Percentiles rank a stretch among this genome's conserved stretches.
These are phyloP conservation scores for Motacilla tschutschensis DNA, from an alignment of 2,113 vertebrate genomes.

Conservation along the genomic window DNA sequence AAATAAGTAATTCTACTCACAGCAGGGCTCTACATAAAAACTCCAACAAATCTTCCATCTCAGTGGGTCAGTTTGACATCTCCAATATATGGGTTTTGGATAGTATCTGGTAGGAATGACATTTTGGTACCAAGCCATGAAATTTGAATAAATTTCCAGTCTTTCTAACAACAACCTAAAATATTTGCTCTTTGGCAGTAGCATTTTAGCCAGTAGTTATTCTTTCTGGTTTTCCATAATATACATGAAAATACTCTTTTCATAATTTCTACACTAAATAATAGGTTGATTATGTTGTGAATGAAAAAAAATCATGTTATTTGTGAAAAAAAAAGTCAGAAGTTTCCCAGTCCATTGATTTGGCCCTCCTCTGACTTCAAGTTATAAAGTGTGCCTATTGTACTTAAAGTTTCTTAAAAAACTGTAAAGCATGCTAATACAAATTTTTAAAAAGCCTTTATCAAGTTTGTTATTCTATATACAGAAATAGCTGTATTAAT, in stretches of 20 bases:
- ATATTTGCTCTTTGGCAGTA: conserved; percentile 22
- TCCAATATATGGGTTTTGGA: conserved; percentile 74
- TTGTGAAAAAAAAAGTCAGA: neutral
- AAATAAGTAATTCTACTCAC: conserved; percentile 77
- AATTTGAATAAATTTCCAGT: conserved; percentile 57
- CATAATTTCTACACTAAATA: neutral
- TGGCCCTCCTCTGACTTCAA: neutral
- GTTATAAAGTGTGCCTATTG: neutral
- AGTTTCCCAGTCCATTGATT: neutral
- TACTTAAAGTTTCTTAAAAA: neutral
- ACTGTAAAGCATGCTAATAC: neutral
- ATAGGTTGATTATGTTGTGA: neutral
- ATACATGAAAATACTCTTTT: neutral
- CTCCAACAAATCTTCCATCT: conserved; percentile 75
- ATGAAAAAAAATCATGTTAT: neutral
- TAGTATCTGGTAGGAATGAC: conserved; percentile 73
- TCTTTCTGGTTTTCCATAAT: neutral
- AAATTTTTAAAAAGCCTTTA: neutral
- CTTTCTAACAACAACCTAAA: conserved; percentile 61
- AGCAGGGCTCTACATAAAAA: conserved; percentile 77
- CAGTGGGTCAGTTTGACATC: conserved; percentile 78
- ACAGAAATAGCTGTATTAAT: neutral
- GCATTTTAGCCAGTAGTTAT: neutral
- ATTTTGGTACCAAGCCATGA: conserved; percentile 64
- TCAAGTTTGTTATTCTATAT: neutral